Evolutionary conservation across 2,888 invertebrate genomes (phyloP).

Genomic region (Diadegma fenestrale): DNA sequence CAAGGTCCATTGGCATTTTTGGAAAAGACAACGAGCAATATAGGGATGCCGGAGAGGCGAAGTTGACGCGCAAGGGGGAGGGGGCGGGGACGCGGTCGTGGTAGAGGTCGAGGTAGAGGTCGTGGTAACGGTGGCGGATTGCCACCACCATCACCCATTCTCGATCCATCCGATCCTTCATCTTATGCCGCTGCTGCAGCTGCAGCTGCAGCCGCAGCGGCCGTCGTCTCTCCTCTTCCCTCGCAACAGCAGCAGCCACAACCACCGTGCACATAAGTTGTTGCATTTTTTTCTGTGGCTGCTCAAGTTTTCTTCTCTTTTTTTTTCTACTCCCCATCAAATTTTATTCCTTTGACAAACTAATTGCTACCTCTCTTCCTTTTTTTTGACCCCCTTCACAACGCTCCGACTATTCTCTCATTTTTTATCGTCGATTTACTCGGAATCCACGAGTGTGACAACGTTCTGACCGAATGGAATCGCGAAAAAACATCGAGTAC

Average conservation of each 20-base stretch:
- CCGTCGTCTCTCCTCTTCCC: conserved; percentile 83
- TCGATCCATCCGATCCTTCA: conserved; percentile 83
- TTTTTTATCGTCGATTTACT: background rate
- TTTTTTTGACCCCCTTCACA: background rate
- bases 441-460: too few species aligned
- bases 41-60: conserved; percentile 94
- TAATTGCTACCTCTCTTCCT: background rate
- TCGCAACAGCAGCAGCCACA: conserved; percentile 83
- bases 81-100: conserved; percentile 91
- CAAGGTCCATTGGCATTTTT: conserved; percentile 95
- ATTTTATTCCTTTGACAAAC: background rate
- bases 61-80: conserved; percentile 96
- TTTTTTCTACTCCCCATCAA: conserved; percentile 1
- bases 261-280: conserved; percentile 79
- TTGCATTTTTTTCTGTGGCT: conserved; percentile 41
- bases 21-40: conserved; percentile 96
- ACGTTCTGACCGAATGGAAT: background rate
- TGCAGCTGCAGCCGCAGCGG: conserved; percentile 79
- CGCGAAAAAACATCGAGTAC: background rate
- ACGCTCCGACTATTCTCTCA: background rate
- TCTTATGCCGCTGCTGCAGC: conserved; percentile 81
- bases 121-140: conserved; percentile 87
- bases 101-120: conserved; percentile 92
- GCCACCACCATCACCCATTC: conserved; percentile 80
- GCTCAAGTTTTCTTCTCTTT: conserved; percentile 42